Evolutionary conservation across 2,797 vertebrate genomes (phyloP).

Genomic region (Tragelaphus oryx): DNA sequence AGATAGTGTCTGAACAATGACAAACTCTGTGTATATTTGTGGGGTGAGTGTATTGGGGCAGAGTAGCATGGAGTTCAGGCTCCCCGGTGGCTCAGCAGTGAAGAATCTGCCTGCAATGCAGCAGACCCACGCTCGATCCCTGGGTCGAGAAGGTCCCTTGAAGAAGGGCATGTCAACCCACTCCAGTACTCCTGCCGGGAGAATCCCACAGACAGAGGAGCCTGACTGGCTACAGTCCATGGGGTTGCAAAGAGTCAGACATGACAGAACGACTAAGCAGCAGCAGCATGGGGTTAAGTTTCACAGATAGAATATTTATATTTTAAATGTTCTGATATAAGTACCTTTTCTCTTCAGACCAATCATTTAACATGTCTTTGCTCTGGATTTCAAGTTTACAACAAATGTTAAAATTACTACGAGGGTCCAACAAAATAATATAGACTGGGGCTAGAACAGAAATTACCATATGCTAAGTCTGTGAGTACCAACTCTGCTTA

Average conservation of each 20-base stretch:
- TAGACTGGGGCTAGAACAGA: not conserved
- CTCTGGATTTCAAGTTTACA: not conserved
- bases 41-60: rapidly evolving
- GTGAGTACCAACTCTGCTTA: not conserved
- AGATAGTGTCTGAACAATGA: not conserved
- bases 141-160: not conserved
- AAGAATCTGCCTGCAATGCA: not conserved
- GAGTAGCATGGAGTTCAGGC: not conserved
- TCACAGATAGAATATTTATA: not conserved
- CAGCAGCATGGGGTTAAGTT: not conserved
- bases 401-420: not conserved
- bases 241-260: not conserved
- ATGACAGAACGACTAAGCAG: not conserved
- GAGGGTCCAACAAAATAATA: not conserved
- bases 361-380: not conserved
- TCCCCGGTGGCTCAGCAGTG: not conserved
- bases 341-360: not conserved
- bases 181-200: not conserved
- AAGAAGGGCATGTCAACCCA: not conserved
- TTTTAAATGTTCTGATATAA: not conserved
- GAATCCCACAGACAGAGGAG: not conserved
- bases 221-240: not conserved
- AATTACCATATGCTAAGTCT: not conserved
- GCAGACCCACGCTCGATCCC: not conserved
- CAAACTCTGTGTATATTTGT: not conserved